These are phyloP conservation scores for Crematogaster levior DNA, from an alignment of 2,888 invertebrate genomes.

Conservation along the genomic window DNA sequence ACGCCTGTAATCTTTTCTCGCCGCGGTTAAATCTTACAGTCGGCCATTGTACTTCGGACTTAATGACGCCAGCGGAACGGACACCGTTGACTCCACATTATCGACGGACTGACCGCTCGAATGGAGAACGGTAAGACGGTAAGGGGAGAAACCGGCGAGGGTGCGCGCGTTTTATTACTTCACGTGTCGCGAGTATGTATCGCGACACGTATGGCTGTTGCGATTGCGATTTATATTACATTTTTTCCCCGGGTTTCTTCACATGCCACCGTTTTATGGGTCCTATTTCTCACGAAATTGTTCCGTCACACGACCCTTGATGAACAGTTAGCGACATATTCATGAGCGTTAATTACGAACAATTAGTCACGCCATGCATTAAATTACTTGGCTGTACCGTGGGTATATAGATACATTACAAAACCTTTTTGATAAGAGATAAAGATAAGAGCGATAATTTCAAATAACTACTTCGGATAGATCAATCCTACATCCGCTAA, in stretches of 20 bases:
- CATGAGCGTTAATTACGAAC: conserved; percentile 13
- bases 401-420: background rate
- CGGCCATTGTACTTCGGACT: conserved; percentile 45
- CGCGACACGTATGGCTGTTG: conserved; percentile 54
- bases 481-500: background rate
- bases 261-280: background rate
- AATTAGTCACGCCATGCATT: conserved; percentile 20
- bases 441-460: background rate
- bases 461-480: background rate
- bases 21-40: conserved; percentile 38
- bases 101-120: conserved; percentile 24
- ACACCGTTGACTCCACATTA: conserved; percentile 6
- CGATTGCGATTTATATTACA: conserved; percentile 73
- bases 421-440: background rate
- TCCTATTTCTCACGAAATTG: background rate
- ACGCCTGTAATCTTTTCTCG: conserved; percentile 34
- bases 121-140: background rate
- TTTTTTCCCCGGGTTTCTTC: conserved; percentile 28
- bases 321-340: background rate
- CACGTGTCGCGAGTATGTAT: conserved; percentile 76
- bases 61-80: conserved; percentile 42
- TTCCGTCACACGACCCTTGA: background rate
- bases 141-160: conserved; percentile 11
- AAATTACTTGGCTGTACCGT: background rate
- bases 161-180: conserved; percentile 78